phyloP scores from a whole-genome alignment of 2,797 vertebrate genomes.

The Ptychadena robeensis region DNA sequence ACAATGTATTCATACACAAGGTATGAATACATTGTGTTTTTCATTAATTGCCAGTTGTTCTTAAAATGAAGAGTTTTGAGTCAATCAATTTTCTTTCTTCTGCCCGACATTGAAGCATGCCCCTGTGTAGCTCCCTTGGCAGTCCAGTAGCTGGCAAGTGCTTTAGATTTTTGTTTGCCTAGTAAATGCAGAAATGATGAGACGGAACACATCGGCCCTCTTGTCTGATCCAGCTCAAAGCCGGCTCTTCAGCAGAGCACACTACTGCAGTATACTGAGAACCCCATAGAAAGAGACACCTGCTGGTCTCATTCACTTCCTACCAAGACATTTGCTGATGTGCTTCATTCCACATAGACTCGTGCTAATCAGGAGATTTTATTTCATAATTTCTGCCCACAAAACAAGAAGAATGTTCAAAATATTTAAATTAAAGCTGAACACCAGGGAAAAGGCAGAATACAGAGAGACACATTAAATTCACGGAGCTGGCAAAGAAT shows the following conservation, averaged over 20 bases:
- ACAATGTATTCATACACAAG: too few relatives aligned
- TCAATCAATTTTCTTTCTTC: neutral
- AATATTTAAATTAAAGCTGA: neutral
- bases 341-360: constrained; percentile 15
- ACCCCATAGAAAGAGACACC: constrained; percentile 43
- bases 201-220: constrained; percentile 50
- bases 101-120: neutral
- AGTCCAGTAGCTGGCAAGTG: neutral
- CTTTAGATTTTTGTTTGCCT: constrained; percentile 35
- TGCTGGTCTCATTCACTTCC: constrained; percentile 31
- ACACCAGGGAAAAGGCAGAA: neutral
- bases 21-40: too few relatives aligned
- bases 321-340: constrained; percentile 19
- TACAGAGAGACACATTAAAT: too few relatives aligned
- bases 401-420: neutral
- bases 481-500: too few relatives aligned
- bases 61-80: too few relatives aligned
- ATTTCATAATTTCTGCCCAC: neutral
- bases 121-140: constrained; percentile 39
- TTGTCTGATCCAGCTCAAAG: constrained; percentile 35
- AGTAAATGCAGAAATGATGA: constrained; percentile 58
- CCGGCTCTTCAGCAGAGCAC: constrained; percentile 31
- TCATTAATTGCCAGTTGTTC: too few relatives aligned
- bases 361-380: neutral
- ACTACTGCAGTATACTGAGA: constrained; percentile 10